phyloP scores from a whole-genome alignment of 1,140 invertebrate genomes.

The Drosophila kohkoa region DNA sequence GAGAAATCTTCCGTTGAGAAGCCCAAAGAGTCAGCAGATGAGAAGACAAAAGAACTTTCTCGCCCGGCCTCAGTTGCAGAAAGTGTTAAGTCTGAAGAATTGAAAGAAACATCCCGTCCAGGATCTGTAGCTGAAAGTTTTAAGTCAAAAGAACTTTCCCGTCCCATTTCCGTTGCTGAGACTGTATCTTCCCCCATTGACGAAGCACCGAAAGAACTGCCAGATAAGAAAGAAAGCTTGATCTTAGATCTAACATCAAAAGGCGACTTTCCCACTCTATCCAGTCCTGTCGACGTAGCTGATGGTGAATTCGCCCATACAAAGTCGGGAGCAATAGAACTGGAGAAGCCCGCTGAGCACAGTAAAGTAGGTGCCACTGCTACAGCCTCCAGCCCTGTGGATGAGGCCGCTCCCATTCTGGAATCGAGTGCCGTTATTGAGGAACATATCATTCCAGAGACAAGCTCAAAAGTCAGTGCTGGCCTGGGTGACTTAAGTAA shows the following conservation, averaged over 20 bases:
- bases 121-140: constrained; percentile 31
- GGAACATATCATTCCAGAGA: constrained; percentile 50
- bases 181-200: constrained; percentile 75
- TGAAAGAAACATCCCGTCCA: constrained; percentile 54
- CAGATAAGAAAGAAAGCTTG: constrained; percentile 1
- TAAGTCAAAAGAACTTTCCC: constrained; percentile 45
- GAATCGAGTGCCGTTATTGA: constrained; percentile 18
- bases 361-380: constrained; percentile 39
- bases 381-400: constrained; percentile 77
- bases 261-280: constrained; percentile 62
- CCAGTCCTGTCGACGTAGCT: constrained; percentile 77
- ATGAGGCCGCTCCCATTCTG: constrained; percentile 54
- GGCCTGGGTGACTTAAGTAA: constrained; percentile 17
- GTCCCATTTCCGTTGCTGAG: constrained; percentile 53
- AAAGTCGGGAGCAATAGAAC: constrained; percentile 1
- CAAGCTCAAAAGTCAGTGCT: constrained; percentile 3
- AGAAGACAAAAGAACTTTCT: constrained; percentile 40
- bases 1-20: constrained; percentile 32
- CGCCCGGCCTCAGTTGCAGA: constrained; percentile 35
- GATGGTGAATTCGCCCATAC: constrained; percentile 63
- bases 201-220: constrained; percentile 48
- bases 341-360: constrained; percentile 51
- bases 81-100: constrained; percentile 40
- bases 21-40: not conserved
- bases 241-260: constrained; percentile 25